Percentiles rank a stretch among this genome's conserved stretches.
These are phyloP conservation scores for Liolophura sinensis DNA, from an alignment of 1,140 invertebrate genomes.

Conservation along the genomic window DNA sequence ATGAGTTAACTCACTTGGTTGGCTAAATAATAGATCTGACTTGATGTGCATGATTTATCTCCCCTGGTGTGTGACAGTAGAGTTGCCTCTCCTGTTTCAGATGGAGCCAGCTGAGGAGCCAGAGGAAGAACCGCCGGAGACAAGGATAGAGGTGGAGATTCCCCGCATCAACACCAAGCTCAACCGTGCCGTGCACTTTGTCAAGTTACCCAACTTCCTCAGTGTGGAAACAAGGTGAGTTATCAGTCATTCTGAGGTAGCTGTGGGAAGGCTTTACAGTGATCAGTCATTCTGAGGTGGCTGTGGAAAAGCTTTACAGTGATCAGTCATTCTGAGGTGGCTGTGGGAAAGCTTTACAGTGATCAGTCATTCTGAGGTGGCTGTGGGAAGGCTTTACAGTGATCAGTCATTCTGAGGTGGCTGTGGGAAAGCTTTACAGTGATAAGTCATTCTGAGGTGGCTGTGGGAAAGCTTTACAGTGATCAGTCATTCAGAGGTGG, in stretches of 20 bases:
- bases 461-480: not conserved
- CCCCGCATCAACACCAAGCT: conserved; percentile 92
- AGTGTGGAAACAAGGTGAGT: conserved; percentile 61
- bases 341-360: not conserved
- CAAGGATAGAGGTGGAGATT: conserved; percentile 94
- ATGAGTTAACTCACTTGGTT: too few relatives aligned
- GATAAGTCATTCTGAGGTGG: not conserved
- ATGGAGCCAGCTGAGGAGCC: conserved; percentile 47
- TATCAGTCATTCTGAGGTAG: not conserved
- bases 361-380: not conserved
- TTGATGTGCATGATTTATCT: not conserved
- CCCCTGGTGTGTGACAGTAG: not conserved
- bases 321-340: not conserved
- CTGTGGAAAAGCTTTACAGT: not conserved
- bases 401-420: not conserved
- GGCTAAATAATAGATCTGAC: too few relatives aligned
- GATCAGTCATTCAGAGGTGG: not conserved
- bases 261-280: not conserved
- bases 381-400: not conserved
- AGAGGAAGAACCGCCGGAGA: conserved; percentile 77
- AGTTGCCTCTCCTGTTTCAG: conserved; percentile 5
- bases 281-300: not conserved
- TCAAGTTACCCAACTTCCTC: conserved; percentile 63
- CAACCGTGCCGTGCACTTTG: conserved; percentile 86
- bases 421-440: not conserved